Evolutionary conservation across 2,888 invertebrate species (phyloP), one percentile per base, ranked within the genome.

Genomic region (Epiblema foenella): DNA sequence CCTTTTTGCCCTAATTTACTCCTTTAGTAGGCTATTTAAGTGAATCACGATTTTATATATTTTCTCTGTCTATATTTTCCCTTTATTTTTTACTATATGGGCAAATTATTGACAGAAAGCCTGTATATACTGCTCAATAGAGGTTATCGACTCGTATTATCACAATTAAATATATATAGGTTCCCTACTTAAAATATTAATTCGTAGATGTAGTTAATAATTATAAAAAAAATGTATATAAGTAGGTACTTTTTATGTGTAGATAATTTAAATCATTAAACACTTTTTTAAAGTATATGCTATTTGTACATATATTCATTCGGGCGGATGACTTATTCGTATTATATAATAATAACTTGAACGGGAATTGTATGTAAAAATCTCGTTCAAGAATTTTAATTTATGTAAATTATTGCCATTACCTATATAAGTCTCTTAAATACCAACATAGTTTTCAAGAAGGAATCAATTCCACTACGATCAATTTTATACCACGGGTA

Each of bases 71-170:
- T 29, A 0, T 10, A 2, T 8, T 24, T 42, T 12, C 7, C 39
- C 56, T 33, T 24, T n/a, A n/a, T 18, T 52, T 54, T 10, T 51
- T 51, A 24, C 8, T 17, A 20, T 8, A 56, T 18, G 17, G 12
- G 11, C 2, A 42, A 29, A 20, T 39, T 29, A 24, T 10, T 59
- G 3, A 42, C 51, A 17, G 52, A 65, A 65, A 65, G 10, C 42
- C 9, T 42, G 52, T 18, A 58, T 29, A 58, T 20, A 39, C 37
- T 24, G 37, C 10, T 49, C 20, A 42, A 29, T 54, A 65, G 37
- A 60, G 67, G 62, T 67, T 71, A 71, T 67, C 66, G 46, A n/a
- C 46, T 46, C n/a, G 10, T 54, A 56, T 60, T 66, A 66, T 66
- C 66, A 17, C 51, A 37, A 10, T 62, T 24, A 39, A 60, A 5